These are phyloP conservation scores for Bombycilla garrulus DNA, from an alignment of 2,113 vertebrate species.

Conservation along the genomic window DNA sequence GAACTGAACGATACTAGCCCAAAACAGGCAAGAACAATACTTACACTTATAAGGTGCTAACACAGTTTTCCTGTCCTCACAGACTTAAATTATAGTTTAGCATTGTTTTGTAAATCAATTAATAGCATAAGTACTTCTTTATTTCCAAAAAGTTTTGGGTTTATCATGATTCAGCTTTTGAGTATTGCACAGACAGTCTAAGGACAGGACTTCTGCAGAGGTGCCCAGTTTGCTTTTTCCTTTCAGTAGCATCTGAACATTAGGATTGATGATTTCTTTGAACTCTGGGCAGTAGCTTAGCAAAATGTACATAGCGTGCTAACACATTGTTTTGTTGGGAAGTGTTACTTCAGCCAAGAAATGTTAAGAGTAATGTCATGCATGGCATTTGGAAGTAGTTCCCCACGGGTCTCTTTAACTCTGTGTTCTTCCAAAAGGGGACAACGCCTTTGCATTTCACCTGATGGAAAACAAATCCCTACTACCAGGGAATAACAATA, in stretches of 20 bases:
- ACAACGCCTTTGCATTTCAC: background rate
- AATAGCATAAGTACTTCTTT: background rate
- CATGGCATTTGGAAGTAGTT: background rate
- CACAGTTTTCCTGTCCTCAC: background rate
- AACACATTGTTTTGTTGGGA: background rate
- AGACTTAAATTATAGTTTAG: background rate
- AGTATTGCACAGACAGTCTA: background rate
- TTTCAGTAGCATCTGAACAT: background rate
- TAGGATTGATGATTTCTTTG: background rate
- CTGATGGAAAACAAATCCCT: constrained; percentile 24
- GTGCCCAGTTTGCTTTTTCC: background rate
- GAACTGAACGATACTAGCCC: background rate
- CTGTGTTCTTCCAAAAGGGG: background rate
- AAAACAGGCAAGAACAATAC: background rate
- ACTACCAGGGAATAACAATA: background rate
- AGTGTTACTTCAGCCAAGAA: background rate
- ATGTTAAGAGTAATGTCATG: background rate
- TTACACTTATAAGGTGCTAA: background rate
- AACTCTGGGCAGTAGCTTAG: background rate
- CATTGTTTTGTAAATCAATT: background rate
- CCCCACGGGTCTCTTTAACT: background rate
- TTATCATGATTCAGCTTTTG: background rate
- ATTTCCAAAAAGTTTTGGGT: background rate
- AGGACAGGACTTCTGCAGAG: background rate
- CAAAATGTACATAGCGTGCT: background rate